phyloP scores from a whole-genome alignment of 2,113 vertebrate species.

The Orycteropus afer region DNA sequence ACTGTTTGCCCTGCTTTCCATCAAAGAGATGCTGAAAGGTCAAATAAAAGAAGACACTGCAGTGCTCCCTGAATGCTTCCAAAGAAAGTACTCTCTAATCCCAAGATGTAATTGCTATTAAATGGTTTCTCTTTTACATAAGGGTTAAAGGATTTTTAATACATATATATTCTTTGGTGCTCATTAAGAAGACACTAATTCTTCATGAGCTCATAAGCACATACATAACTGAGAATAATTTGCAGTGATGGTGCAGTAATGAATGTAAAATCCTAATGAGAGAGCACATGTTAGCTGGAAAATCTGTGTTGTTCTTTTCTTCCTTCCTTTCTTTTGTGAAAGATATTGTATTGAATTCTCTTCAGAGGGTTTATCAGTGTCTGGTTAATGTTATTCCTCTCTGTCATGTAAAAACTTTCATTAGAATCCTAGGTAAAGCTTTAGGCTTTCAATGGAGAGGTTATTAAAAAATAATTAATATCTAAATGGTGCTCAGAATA shows the following conservation, averaged over 20 bases:
- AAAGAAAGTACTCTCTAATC: conserved; percentile 39
- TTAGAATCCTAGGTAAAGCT: conserved; percentile 70
- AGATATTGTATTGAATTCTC: conserved; percentile 47
- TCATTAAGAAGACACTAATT: conserved; percentile 69
- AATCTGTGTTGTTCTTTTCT: conserved; percentile 15
- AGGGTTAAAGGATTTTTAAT: conserved; percentile 59
- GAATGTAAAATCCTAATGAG: conserved; percentile 51
- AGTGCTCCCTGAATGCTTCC: neutral
- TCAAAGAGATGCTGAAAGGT: neutral
- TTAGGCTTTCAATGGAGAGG: conserved; percentile 59
- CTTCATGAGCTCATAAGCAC: conserved; percentile 57
- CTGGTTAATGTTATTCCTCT: conserved; percentile 64
- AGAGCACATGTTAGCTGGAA: neutral
- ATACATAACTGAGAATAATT: conserved; percentile 54
- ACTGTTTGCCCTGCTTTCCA: neutral
- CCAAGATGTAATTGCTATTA: conserved; percentile 22
- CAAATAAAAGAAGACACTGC: conserved; percentile 10
- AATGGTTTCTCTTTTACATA: conserved; percentile 35
- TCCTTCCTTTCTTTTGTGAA: conserved; percentile 18
- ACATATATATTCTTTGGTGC: conserved; percentile 44
- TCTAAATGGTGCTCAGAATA: conserved; percentile 74
- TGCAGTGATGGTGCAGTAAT: neutral
- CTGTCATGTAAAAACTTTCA: conserved; percentile 69
- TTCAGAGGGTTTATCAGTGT: conserved; percentile 58
- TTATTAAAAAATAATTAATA: conserved; percentile 79